These are phyloP conservation scores for Armadillidium nasatum DNA, from an alignment of 1,140 invertebrate species.

Conservation along the genomic window DNA sequence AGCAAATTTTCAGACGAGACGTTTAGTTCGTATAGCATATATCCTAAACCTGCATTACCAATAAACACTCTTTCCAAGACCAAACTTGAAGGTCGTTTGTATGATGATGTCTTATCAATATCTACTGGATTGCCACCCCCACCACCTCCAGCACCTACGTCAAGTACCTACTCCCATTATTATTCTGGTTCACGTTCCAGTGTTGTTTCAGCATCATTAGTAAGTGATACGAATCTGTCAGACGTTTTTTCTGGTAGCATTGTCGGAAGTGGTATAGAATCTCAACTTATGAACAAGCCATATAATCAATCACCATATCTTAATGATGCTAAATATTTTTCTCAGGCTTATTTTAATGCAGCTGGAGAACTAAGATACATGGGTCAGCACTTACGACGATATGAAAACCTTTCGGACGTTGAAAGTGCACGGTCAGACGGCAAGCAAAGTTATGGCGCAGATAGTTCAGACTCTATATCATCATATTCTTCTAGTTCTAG, in stretches of 20 bases:
- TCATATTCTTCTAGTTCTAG: slow-evolving; percentile 43
- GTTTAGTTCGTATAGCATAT: slow-evolving; percentile 38
- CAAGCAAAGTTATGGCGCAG: slow-evolving; percentile 40
- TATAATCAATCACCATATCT: neutral
- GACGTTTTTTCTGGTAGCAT: slow-evolving; percentile 32
- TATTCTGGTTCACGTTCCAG: slow-evolving; percentile 34
- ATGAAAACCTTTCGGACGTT: slow-evolving; percentile 33
- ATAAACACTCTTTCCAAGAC: slow-evolving; percentile 19
- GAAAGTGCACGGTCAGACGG: slow-evolving; percentile 34
- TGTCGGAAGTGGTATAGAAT: neutral
- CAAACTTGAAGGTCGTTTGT: slow-evolving; percentile 29
- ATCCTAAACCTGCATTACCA: slow-evolving; percentile 34
- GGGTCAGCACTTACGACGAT: slow-evolving; percentile 36
- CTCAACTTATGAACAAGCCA: neutral
- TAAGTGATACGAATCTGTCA: slow-evolving; percentile 30
- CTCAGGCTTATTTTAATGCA: slow-evolving; percentile 40
- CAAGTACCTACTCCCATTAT: slow-evolving; percentile 41
- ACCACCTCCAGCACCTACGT: slow-evolving; percentile 39
- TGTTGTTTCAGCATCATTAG: slow-evolving; percentile 32
- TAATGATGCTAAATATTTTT: slow-evolving; percentile 34
- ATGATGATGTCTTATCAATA: slow-evolving; percentile 34
- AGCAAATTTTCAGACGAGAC: slow-evolving; percentile 30
- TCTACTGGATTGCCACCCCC: slow-evolving; percentile 35
- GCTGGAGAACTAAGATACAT: slow-evolving; percentile 42
- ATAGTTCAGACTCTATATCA: slow-evolving; percentile 44